Evolutionary conservation across 2,113 vertebrate species (phyloP).

Genomic region (Mobula hypostoma): DNA sequence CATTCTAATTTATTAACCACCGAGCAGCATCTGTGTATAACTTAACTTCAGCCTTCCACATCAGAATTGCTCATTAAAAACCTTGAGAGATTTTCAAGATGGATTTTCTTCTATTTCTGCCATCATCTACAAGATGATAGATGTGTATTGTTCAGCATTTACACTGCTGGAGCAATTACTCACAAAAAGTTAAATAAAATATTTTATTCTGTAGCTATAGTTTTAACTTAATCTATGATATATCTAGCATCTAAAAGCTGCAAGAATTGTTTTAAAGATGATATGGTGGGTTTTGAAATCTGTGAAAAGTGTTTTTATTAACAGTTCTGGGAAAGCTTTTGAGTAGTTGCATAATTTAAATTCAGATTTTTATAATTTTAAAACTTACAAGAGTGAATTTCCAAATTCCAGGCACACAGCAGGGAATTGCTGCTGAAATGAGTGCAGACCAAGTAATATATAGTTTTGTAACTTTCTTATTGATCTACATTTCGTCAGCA

Average conservation of each 20-base stretch:
- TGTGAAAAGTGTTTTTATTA: not conserved
- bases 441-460: not conserved
- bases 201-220: not conserved
- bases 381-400: not conserved
- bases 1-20: not conserved
- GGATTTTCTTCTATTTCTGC: not conserved
- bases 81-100: not conserved
- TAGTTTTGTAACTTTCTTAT: not conserved
- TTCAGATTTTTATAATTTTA: not conserved
- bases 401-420: not conserved
- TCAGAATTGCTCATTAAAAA: not conserved
- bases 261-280: not conserved
- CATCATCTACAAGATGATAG: too few relatives aligned
- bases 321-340: not conserved
- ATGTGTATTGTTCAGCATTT: not conserved
- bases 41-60: not conserved
- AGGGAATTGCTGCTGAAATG: not conserved
- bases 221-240: not conserved
- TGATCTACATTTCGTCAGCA: not conserved
- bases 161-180: not conserved
- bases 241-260: not conserved
- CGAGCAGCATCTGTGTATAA: not conserved
- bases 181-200: not conserved
- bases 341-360: not conserved
- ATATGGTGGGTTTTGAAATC: not conserved